Base-by-base conservation (phyloP, 2,797 vertebrate genomes). In the Myotis daubentonii region DNA sequence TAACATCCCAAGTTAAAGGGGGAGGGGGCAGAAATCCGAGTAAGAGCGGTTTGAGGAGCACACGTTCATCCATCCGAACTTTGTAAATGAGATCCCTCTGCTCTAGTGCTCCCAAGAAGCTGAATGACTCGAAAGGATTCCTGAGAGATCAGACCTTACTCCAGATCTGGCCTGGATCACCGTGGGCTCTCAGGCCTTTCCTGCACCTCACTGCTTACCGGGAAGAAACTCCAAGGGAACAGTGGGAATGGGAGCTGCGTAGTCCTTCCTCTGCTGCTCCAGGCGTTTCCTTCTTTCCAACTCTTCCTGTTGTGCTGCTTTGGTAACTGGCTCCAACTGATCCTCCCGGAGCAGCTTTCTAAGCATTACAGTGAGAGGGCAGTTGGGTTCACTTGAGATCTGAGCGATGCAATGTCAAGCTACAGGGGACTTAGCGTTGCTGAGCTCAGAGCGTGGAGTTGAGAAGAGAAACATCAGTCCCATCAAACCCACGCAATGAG, bases 241-340 rank as follows among this genome's bases (percentile, higher is more conserved):
- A 0, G 98, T 95, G 30, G 98, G 98, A 68, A 99, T 97, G 65
- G 98, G 98, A 72, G 98, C 98, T 47, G 99, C 98, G 74, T 99
- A 99, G 96, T 99, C 99, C 95, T 99, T 99, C 95, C 99, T 98
- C 98, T 99, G 99, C 98, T 99, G 99, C 96, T 99, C 99, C 89
- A 99, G 98, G 72, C 99, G 99, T 95, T 99, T 99, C 86, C 98
- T 98, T 96, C 99, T 99, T 97, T 99, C 99, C 97, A 99, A 87
- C 98, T 99, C 99, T 97, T 99, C 99, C 97, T 99, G 99, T 95
- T 99, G 99, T 87, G 99, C 99, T 85, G 99, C 99, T 98, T 99
- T 99, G 97, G 99, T 99, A 95, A 99, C 99, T 0, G 99, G 99
- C 97, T 99, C 99, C 95, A 99, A 98, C 95, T 99, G 99, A 97